Evolutionary conservation across 2,797 vertebrate genomes (phyloP), one percentile per base, ranked within the genome.

Genomic region (Enteromius unitaeniatus): DNA sequence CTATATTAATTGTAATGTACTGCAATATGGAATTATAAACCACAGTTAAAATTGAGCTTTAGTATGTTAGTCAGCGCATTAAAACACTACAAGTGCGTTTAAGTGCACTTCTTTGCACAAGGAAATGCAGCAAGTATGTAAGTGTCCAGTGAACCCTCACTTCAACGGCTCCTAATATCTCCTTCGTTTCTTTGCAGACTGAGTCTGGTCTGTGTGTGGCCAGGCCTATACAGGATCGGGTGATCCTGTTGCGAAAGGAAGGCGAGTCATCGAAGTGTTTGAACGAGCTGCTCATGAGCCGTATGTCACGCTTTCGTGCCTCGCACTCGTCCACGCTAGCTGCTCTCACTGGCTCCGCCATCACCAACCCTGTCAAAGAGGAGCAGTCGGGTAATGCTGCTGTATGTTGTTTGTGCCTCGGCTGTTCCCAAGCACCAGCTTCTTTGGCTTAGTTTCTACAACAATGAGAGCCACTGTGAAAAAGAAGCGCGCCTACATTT

Each of bases 191-290:
- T 31, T 15, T 55, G 1, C 89, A 99, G 98, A 95, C 94, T 64
- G 96, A 97, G 92, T 96, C 96, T 78, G 98, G 96, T 4, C 81
- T 97, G 65, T 97, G 96, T 80, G 89, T 95, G 86, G 97, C 96
- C 88, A 95, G 90, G 88, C 95, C 95, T 49, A 94, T 99, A 60
- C 97, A 98, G 92, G 97, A 99, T 81, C 95, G 97, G 47, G 97
- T 97, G 74, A 99, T 99, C 91, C 93, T 99, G 79, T 96, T 95
- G 90, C 96, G 97, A 86, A 99, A 99, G 91, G 98, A 99, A 91
- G 98, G 98, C 1, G 98, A 99, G 89, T 99, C 98, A 81, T 97
- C 97, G 53, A 99, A 99, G 93, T 99, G 98, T 94, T 97, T 99
- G 90, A 99, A 99, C 14, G 98, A 99, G 92, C 97, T 99, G 94